These are phyloP conservation scores for Chromoteleia sp. DNA, from an alignment of 2,888 invertebrate genomes.

Conservation along the genomic window DNA sequence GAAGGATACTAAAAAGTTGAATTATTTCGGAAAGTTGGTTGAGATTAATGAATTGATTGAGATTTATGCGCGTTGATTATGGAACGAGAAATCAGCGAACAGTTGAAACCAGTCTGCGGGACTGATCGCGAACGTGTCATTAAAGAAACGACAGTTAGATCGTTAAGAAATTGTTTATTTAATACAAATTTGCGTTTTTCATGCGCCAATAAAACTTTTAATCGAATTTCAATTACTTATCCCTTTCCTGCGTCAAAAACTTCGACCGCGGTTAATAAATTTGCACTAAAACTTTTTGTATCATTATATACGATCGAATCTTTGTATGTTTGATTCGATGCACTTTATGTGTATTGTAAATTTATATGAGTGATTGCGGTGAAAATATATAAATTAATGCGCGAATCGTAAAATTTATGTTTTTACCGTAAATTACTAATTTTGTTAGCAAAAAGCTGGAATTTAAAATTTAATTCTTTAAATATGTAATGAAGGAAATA, in stretches of 20 bases:
- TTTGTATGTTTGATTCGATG: no score
- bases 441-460: no score
- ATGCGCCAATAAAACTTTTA: constrained; percentile 14
- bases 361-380: no score
- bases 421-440: no score
- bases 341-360: no score
- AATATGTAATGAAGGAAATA: no score
- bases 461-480: no score
- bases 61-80: constrained; percentile 59
- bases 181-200: neutral
- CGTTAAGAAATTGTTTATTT: constrained; percentile 13
- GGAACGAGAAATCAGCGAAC: constrained; percentile 42
- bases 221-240: constrained; percentile 18
- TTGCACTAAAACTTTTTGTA: no score
- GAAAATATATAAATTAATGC: no score
- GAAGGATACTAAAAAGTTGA: constrained; percentile 59
- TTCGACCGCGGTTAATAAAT: no score
- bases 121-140: constrained; percentile 39
- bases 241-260: constrained; percentile 1
- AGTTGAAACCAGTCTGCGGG: constrained; percentile 21
- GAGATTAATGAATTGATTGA: constrained; percentile 64
- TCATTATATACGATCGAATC: no score
- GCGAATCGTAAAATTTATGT: no score
- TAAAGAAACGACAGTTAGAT: constrained; percentile 32
- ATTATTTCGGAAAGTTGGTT: constrained; percentile 55